phyloP scores from a whole-genome alignment of 2,113 vertebrate genomes.

The Nesospiza acunhae region DNA sequence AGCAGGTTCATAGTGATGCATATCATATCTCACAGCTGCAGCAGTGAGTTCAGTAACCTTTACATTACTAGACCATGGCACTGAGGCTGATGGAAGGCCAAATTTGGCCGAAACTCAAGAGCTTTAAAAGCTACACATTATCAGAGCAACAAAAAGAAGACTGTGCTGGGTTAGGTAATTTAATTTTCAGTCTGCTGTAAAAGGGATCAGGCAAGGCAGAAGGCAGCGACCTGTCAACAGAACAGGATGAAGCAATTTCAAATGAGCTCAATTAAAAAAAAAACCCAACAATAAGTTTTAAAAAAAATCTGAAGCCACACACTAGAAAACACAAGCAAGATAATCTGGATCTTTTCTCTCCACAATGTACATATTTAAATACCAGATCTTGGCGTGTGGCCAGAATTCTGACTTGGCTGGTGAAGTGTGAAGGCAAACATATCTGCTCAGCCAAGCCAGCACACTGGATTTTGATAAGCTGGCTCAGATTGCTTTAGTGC shows the following conservation, averaged over 20 bases:
- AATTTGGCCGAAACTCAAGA: constrained; percentile 38
- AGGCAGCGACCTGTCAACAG: background rate
- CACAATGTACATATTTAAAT: background rate
- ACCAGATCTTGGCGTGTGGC: background rate
- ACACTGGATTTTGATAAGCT: background rate
- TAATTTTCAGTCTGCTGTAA: constrained; percentile 39
- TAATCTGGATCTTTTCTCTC: background rate
- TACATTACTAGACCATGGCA: constrained; percentile 24
- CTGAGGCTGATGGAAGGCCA: constrained; percentile 10
- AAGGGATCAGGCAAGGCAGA: constrained; percentile 21
- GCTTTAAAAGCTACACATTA: constrained; percentile 45
- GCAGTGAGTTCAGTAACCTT: constrained; percentile 27
- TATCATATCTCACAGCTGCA: constrained; percentile 40
- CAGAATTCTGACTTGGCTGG: background rate
- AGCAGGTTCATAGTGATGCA: background rate
- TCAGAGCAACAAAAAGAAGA: constrained; percentile 11
- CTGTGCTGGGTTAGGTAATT: constrained; percentile 4
- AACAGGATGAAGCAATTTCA: constrained; percentile 26
- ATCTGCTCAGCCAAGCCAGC: constrained; percentile 18
- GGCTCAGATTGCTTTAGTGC: background rate
- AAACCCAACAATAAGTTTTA: background rate
- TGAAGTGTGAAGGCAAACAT: background rate
- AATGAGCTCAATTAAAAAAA: background rate
- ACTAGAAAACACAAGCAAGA: background rate
- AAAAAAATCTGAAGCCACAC: background rate